These are phyloP conservation scores for Leptinotarsa rubiginosa DNA, from an alignment of 2,888 invertebrate species.

Conservation along the genomic window DNA sequence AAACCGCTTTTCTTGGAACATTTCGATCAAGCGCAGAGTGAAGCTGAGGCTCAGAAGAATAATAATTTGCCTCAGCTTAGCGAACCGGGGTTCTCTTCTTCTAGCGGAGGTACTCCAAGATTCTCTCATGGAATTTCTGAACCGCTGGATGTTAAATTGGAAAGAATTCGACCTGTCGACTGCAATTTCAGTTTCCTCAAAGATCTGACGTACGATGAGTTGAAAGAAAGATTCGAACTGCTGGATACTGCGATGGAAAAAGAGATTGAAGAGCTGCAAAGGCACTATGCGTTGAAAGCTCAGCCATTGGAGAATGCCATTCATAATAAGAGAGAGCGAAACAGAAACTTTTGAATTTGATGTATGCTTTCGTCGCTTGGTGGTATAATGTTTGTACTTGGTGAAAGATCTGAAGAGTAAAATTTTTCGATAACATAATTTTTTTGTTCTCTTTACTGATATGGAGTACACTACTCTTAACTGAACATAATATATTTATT, in stretches of 20 bases:
- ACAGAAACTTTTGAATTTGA: constrained; percentile 50
- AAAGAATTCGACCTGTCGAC: constrained; percentile 51
- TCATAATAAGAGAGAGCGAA: constrained; percentile 53
- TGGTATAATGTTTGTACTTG: neutral
- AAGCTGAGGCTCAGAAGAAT: constrained; percentile 45
- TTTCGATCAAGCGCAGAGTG: constrained; percentile 90
- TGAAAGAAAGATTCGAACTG: constrained; percentile 89
- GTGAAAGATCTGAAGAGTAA: no score
- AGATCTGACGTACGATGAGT: constrained; percentile 73
- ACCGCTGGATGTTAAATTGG: constrained; percentile 51
- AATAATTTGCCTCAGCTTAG: constrained; percentile 25
- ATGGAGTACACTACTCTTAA: no score
- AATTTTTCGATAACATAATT: no score
- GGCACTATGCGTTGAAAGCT: constrained; percentile 94
- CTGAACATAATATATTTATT: no score
- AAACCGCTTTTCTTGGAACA: constrained; percentile 94
- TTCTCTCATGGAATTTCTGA: constrained; percentile 41
- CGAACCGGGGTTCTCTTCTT: constrained; percentile 22
- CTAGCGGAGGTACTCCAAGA: constrained; percentile 25
- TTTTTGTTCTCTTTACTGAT: no score
- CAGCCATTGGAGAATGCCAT: constrained; percentile 80
- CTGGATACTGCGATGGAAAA: constrained; percentile 98
- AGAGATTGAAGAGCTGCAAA: constrained; percentile 94
- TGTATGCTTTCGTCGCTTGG: neutral
- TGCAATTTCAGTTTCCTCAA: constrained; percentile 54